These are phyloP conservation scores for Tipula unca DNA, from an alignment of 2,888 invertebrate genomes.

Conservation along the genomic window DNA sequence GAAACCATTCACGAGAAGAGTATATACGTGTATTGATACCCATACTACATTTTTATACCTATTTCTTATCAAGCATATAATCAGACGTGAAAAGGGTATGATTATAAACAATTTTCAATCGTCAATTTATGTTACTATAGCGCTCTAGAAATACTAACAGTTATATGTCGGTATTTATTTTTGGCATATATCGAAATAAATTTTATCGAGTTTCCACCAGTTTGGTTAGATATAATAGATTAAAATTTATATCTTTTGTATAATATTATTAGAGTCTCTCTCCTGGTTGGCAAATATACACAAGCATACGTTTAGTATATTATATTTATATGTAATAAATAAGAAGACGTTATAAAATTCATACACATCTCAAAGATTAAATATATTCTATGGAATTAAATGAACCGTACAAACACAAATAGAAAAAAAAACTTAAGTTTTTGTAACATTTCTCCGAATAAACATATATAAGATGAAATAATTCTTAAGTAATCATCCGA, in stretches of 20 bases:
- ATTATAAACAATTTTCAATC: not conserved
- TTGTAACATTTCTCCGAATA: not conserved
- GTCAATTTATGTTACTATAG: not conserved
- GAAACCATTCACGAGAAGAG: not conserved
- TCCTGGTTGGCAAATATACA: not conserved
- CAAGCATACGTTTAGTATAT: not conserved
- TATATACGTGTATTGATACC: not conserved
- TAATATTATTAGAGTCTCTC: no score
- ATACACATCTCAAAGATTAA: not conserved
- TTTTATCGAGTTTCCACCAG: not conserved
- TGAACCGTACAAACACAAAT: not conserved
- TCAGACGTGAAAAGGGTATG: not conserved
- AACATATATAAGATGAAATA: not conserved
- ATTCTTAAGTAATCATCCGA: slow-evolving; percentile 8
- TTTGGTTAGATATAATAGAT: not conserved
- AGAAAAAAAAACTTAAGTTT: not conserved
- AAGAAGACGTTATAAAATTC: not conserved
- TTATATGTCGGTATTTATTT: not conserved
- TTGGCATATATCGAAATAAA: not conserved
- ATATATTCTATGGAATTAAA: not conserved
- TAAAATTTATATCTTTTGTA: not conserved
- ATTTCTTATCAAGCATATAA: not conserved
- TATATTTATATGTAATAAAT: not conserved
- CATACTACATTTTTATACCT: no score
- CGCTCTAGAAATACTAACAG: not conserved